phyloP scores from a whole-genome alignment of 2,888 invertebrate species.

The Gnatocerus cornutus region DNA sequence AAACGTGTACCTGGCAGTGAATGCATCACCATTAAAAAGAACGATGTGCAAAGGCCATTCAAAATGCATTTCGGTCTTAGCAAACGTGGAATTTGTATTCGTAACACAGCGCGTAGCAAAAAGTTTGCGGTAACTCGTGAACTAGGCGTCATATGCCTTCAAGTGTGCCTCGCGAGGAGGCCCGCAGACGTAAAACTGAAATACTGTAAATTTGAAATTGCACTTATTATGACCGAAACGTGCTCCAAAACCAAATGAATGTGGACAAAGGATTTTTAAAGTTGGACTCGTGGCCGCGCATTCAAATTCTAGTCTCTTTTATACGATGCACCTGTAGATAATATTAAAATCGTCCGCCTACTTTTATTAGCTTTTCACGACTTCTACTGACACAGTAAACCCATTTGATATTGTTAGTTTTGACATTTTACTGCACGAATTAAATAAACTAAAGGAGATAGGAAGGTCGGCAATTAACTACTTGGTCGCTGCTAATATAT shows the following conservation, averaged over 20 bases:
- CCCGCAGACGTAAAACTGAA: constrained; percentile 56
- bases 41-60: constrained; percentile 52
- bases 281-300: constrained; percentile 59
- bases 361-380: constrained; percentile 47
- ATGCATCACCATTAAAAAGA: constrained; percentile 27
- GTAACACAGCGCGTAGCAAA: constrained; percentile 49
- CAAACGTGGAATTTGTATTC: constrained; percentile 59
- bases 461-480: constrained; percentile 48
- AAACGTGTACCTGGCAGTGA: constrained; percentile 7
- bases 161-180: constrained; percentile 50
- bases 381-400: constrained; percentile 40
- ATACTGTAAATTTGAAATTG: constrained; percentile 61
- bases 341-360: constrained; percentile 53
- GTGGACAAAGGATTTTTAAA: constrained; percentile 62
- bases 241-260: constrained; percentile 60
- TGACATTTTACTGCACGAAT: constrained; percentile 46
- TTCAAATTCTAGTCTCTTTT: constrained; percentile 60
- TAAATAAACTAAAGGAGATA: constrained; percentile 10
- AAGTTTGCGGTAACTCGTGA: constrained; percentile 54
- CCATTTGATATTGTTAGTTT: constrained; percentile 52
- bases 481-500: constrained; percentile 62
- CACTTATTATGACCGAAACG: constrained; percentile 63
- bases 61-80: constrained; percentile 56
- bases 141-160: constrained; percentile 54
- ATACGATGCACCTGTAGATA: constrained; percentile 61